Conservation (phyloP, 1,140 invertebrate species). For the Drosophila albomicans region DNA sequence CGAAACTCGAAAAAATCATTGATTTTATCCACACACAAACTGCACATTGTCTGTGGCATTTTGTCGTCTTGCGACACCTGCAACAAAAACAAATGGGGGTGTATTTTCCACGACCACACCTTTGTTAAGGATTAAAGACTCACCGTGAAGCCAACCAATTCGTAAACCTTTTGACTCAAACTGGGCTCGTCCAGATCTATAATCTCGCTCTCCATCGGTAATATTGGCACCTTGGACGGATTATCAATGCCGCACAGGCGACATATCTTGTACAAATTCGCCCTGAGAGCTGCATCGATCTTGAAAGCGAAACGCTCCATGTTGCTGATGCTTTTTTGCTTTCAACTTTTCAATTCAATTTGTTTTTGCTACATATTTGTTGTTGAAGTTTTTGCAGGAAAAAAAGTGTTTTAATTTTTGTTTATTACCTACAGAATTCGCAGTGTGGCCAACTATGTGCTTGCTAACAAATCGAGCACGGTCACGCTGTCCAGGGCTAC, state of each 20-base stretch:
- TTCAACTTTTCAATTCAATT: not conserved
- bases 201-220: constrained; percentile 42
- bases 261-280: constrained; percentile 82
- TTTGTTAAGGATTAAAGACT: not conserved
- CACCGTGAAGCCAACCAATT: constrained; percentile 75
- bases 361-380: constrained; percentile 48
- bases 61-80: constrained; percentile 86
- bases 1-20: constrained; percentile 87
- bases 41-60: constrained; percentile 87
- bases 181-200: constrained; percentile 75
- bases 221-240: constrained; percentile 72
- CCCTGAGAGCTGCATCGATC: constrained; percentile 75
- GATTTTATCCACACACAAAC: constrained; percentile 87
- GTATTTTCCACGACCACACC: not conserved
- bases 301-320: constrained; percentile 84
- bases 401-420: constrained; percentile 37
- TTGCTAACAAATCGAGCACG: not conserved
- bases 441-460: constrained; percentile 29
- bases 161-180: constrained; percentile 70
- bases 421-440: constrained; percentile 34
- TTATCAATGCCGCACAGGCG: constrained; percentile 84
- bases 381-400: constrained; percentile 21
- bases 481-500: constrained; percentile 21
- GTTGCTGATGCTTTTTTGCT: constrained; percentile 13
- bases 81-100: constrained; percentile 19